Conservation (phyloP, 2,888 invertebrate species). For the Erebia palarica region DNA sequence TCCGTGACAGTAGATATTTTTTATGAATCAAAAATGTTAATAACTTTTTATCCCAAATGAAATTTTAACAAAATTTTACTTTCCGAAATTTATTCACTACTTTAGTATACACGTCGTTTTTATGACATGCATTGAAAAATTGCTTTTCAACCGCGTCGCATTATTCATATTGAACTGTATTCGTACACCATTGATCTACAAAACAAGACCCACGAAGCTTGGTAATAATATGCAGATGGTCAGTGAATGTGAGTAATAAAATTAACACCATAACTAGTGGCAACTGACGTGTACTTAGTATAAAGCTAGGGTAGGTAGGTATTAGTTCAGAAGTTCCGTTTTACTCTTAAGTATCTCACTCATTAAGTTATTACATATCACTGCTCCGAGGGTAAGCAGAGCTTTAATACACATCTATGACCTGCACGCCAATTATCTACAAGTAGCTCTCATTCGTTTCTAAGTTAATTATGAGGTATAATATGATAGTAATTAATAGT, state of each 20-base stretch:
- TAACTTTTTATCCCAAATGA: not conserved
- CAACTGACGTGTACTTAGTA: too few species aligned
- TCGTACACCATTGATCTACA: not conserved
- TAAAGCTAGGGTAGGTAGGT: too few species aligned
- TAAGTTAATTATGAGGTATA: too few species aligned
- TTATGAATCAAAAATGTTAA: not conserved
- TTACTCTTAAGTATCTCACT: too few species aligned
- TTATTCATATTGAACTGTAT: conserved; percentile 3
- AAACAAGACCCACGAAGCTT: not conserved
- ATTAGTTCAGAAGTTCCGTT: too few species aligned
- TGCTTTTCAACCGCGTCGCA: conserved; percentile 14
- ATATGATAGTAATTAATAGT: too few species aligned
- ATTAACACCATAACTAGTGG: not conserved
- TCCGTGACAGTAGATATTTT: not conserved
- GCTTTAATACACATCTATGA: too few species aligned
- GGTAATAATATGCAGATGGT: not conserved
- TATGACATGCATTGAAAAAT: conserved; percentile 17
- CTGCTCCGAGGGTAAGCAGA: too few species aligned
- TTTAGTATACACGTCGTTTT: not conserved
- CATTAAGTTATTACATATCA: too few species aligned
- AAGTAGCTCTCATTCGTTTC: too few species aligned
- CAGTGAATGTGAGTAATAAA: not conserved
- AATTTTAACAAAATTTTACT: not conserved
- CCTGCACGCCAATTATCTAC: too few species aligned
- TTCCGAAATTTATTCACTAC: not conserved